Evolutionary conservation across 2,113 vertebrate genomes (phyloP), one percentile per base, ranked within the genome.

Genomic region (Caranx ignobilis): DNA sequence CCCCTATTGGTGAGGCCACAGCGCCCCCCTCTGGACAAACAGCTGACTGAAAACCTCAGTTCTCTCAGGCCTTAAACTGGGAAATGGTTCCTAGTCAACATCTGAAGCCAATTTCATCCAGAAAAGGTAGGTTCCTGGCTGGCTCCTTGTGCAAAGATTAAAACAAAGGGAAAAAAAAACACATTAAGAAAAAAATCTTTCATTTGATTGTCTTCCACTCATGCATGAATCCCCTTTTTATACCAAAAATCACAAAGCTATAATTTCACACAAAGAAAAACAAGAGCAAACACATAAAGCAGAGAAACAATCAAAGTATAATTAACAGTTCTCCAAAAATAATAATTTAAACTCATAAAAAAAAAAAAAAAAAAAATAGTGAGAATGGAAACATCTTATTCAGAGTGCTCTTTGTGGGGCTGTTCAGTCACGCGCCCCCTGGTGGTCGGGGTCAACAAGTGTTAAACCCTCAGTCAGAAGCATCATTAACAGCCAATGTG

Each of bases 261-360:
- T 57, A 68, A 81, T 79, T 85, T 79, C 77, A 86, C 69, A 56
- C 65, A 75, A 65, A 79, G 31, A 75, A 77, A 77, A 87, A 72
- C 37, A 87, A 79, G 79, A 83, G 11, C 56, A 75, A 78, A 87
- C 37, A 84, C 18, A 81, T 71, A 45, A 18, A 87, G 57, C 71
- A 68, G 71, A 70, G 32, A 88, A 76, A 84, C 77, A 84, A 91
- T 85, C 60, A 87, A 89, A 83, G 50, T 67, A 91, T 71, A 87
- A 93, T 89, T 82, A 83, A 88, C 75, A 89, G 62, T 79, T 88
- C 11, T 64, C 71, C 55, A 83, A 90, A 85, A 87, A 87, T 26
- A 92, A 92, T 90, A 89, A 92, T 85, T 91, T 91, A 90, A 92
- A 88, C 37, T 73, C 13, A 81, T 83, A 35, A 77, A 56, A 71